A percentile compares a stretch with the other conserved stretches of the same genome.
phyloP scores from a whole-genome alignment of 2,888 invertebrate species.

The Eristalinus aeneus region DNA sequence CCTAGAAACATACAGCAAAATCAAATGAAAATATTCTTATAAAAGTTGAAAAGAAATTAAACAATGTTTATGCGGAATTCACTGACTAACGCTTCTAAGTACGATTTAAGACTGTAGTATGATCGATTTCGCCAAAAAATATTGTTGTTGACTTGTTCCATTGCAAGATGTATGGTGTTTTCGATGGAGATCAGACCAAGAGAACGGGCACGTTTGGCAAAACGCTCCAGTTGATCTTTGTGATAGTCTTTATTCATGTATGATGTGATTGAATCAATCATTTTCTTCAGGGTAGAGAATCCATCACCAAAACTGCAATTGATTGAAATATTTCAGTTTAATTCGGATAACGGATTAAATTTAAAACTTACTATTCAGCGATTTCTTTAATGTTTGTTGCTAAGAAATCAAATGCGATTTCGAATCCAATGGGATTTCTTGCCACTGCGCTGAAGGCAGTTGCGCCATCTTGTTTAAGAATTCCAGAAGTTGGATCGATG shows the following conservation, averaged over 20 bases:
- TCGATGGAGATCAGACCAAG: conserved; percentile 78
- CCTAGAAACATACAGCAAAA: neutral
- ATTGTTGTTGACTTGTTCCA: conserved; percentile 80
- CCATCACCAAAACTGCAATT: conserved; percentile 82
- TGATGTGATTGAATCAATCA: conserved; percentile 82
- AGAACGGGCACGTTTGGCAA: conserved; percentile 76
- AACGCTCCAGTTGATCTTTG: conserved; percentile 77
- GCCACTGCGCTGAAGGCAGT: conserved; percentile 83
- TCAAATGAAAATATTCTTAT: conserved; percentile 5
- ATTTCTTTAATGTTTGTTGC: conserved; percentile 80
- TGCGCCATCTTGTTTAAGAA: conserved; percentile 84
- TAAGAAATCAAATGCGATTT: conserved; percentile 83
- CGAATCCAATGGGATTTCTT: conserved; percentile 83
- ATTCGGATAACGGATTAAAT: neutral
- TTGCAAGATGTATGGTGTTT: conserved; percentile 77
- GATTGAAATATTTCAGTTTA: neutral
- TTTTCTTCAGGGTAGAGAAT: conserved; percentile 82
- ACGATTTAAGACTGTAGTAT: conserved; percentile 78
- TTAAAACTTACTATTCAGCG: conserved; percentile 78
- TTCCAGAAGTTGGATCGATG: conserved; percentile 81
- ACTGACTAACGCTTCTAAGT: conserved; percentile 78
- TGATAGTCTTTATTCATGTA: conserved; percentile 82
- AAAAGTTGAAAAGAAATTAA: conserved; percentile 67
- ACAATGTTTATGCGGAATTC: conserved; percentile 79
- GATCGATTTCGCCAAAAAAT: conserved; percentile 80